phyloP scores from a whole-genome alignment of 1,140 invertebrate genomes.

The Papilio helenus region DNA sequence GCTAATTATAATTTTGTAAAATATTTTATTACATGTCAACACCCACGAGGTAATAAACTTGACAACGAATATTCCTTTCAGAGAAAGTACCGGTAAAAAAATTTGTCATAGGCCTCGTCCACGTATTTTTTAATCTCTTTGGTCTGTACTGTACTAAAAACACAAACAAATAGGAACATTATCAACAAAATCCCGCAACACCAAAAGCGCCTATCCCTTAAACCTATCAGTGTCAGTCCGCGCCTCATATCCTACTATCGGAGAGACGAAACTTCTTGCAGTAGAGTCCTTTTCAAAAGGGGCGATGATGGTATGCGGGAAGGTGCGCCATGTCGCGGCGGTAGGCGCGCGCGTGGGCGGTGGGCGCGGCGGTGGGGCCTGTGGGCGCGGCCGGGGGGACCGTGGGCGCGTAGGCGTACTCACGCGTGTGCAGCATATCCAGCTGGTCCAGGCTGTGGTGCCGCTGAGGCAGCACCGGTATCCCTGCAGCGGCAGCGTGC shows the following conservation, averaged over 20 bases:
- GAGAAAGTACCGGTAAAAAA: no score
- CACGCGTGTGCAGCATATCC: slow-evolving; percentile 73
- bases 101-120: no score
- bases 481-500: slow-evolving; percentile 59
- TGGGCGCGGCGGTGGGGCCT: no score
- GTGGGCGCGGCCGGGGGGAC: no score
- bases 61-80: no score
- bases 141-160: no score
- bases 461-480: slow-evolving; percentile 61
- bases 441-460: slow-evolving; percentile 79
- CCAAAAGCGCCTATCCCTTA: slow-evolving; percentile 47
- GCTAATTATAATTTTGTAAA: no score
- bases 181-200: slow-evolving; percentile 45
- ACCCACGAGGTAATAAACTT: no score
- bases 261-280: slow-evolving; percentile 78
- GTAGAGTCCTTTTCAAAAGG: slow-evolving; percentile 81
- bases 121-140: no score
- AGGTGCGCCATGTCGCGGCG: slow-evolving; percentile 68
- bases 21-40: no score
- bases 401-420: slow-evolving; percentile 49
- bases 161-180: no score
- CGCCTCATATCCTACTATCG: slow-evolving; percentile 73
- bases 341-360: slow-evolving; percentile 51
- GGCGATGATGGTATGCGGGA: slow-evolving; percentile 72
- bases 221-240: slow-evolving; percentile 45